These are phyloP conservation scores for Nemotelus nigrinus DNA, from an alignment of 2,888 invertebrate genomes.

Conservation along the genomic window DNA sequence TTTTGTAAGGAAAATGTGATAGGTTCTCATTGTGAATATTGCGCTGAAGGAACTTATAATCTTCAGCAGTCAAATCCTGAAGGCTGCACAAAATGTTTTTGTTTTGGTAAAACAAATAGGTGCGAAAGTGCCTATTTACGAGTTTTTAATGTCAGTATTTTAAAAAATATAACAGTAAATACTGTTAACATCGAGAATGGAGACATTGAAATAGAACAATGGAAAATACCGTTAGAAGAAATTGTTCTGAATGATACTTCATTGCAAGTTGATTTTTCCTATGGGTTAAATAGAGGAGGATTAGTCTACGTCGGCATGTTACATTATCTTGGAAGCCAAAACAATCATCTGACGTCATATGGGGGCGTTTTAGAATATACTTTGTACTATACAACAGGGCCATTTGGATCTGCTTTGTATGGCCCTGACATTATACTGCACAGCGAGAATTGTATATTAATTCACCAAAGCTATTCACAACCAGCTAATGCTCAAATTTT, in stretches of 20 bases:
- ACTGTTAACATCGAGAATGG: slow-evolving; percentile 55
- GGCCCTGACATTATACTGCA: slow-evolving; percentile 85
- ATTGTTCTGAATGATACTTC: slow-evolving; percentile 62
- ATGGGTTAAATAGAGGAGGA: slow-evolving; percentile 53
- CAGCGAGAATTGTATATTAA: slow-evolving; percentile 75
- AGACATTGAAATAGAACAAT: slow-evolving; percentile 52
- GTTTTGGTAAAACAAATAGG: slow-evolving; percentile 90
- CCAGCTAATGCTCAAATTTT: slow-evolving; percentile 77
- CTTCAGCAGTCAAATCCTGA: slow-evolving; percentile 83
- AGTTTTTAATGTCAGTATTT: slow-evolving; percentile 62
- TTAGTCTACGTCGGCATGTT: slow-evolving; percentile 63
- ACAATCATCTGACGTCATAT: slow-evolving; percentile 87
- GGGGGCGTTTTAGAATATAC: slow-evolving; percentile 86
- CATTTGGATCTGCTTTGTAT: slow-evolving; percentile 71
- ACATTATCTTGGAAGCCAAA: slow-evolving; percentile 62
- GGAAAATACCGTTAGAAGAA: slow-evolving; percentile 58
- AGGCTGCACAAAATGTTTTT: slow-evolving; percentile 97
- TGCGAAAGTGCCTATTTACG: slow-evolving; percentile 81
- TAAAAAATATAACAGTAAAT: slow-evolving; percentile 59
- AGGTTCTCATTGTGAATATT: slow-evolving; percentile 83
- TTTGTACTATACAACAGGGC: slow-evolving; percentile 74
- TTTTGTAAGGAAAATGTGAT: slow-evolving; percentile 81
- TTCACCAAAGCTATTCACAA: slow-evolving; percentile 81
- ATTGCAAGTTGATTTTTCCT: slow-evolving; percentile 60
- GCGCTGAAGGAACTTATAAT: slow-evolving; percentile 90